These are phyloP conservation scores for Phaethornis superciliosus DNA, from an alignment of 2,113 vertebrate species.

Conservation along the genomic window DNA sequence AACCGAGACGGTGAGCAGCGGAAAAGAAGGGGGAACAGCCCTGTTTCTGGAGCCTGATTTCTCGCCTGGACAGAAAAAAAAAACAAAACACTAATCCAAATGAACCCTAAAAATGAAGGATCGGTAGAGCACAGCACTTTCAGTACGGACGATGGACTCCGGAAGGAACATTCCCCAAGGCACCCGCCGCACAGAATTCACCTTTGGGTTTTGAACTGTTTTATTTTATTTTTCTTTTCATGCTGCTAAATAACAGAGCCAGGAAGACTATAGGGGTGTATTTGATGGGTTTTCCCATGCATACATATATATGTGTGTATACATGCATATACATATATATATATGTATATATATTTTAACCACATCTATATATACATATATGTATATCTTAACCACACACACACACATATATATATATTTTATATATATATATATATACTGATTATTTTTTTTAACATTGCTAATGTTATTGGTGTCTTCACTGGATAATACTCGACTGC, in stretches of 20 bases:
- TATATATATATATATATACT: slow-evolving; percentile 77
- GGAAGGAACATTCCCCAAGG: slow-evolving; percentile 91
- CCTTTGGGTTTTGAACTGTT: slow-evolving; percentile 80
- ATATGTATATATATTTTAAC: slow-evolving; percentile 76
- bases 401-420: slow-evolving; percentile 43
- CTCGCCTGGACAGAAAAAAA: slow-evolving; percentile 73
- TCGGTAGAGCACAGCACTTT: slow-evolving; percentile 97
- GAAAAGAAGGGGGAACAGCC: slow-evolving; percentile 77
- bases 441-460: slow-evolving; percentile 80
- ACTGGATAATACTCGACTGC: slow-evolving; percentile 84
- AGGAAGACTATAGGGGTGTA: slow-evolving; percentile 83
- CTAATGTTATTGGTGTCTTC: slow-evolving; percentile 86
- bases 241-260: slow-evolving; percentile 86
- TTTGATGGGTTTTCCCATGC: slow-evolving; percentile 81
- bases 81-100: slow-evolving; percentile 78
- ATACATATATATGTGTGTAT: slow-evolving; percentile 82
- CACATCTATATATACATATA: slow-evolving; percentile 79
- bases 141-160: slow-evolving; percentile 85
- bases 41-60: slow-evolving; percentile 80
- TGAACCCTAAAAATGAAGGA: slow-evolving; percentile 90
- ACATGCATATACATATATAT: slow-evolving; percentile 78
- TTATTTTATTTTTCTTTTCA: slow-evolving; percentile 80
- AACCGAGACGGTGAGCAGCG: slow-evolving; percentile 92
- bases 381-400: slow-evolving; percentile 75
- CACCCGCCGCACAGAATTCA: slow-evolving; percentile 78